Percentiles rank a stretch among this genome's conserved stretches.
Evolutionary conservation across 2,113 vertebrate species (phyloP).

Genomic region (Pleuronectes platessa): DNA sequence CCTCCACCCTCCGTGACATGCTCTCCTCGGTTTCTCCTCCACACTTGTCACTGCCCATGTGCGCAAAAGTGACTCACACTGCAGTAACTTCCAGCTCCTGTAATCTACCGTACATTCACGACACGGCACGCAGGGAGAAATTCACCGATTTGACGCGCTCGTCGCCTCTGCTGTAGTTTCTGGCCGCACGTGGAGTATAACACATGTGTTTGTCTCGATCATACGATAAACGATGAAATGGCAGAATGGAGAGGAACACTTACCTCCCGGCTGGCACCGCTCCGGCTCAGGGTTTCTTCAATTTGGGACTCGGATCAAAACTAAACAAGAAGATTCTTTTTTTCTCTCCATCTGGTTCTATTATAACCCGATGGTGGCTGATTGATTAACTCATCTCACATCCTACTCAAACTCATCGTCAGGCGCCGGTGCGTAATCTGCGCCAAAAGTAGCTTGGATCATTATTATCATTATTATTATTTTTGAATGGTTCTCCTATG

Average conservation of each 20-base stretch:
- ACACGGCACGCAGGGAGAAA: slow-evolving; percentile 61
- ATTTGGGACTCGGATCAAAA: slow-evolving; percentile 46
- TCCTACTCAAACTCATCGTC: slow-evolving; percentile 12
- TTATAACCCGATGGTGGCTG: slow-evolving; percentile 1
- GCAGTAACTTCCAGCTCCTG: slow-evolving; percentile 83
- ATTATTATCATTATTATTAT: not conserved
- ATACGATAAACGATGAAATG: not conserved
- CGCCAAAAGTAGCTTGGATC: not conserved
- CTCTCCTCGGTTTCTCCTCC: slow-evolving; percentile 42
- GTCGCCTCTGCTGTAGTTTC: not conserved
- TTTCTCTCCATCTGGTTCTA: slow-evolving; percentile 10
- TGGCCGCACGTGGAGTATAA: slow-evolving; percentile 4
- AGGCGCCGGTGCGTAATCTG: slow-evolving; percentile 7
- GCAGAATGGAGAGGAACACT: slow-evolving; percentile 38
- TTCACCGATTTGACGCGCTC: slow-evolving; percentile 8
- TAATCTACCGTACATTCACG: slow-evolving; percentile 72
- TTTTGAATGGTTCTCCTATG: not conserved
- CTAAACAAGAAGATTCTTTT: slow-evolving; percentile 30
- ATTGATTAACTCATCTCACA: not conserved
- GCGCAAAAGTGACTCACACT: slow-evolving; percentile 88
- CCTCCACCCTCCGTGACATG: slow-evolving; percentile 62
- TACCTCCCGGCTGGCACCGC: slow-evolving; percentile 54
- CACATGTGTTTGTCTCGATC: not conserved
- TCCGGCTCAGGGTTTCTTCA: slow-evolving; percentile 41
- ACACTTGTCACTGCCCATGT: slow-evolving; percentile 83